Conservation (phyloP, 2,888 invertebrate species). For the Stenodera caucasica region DNA sequence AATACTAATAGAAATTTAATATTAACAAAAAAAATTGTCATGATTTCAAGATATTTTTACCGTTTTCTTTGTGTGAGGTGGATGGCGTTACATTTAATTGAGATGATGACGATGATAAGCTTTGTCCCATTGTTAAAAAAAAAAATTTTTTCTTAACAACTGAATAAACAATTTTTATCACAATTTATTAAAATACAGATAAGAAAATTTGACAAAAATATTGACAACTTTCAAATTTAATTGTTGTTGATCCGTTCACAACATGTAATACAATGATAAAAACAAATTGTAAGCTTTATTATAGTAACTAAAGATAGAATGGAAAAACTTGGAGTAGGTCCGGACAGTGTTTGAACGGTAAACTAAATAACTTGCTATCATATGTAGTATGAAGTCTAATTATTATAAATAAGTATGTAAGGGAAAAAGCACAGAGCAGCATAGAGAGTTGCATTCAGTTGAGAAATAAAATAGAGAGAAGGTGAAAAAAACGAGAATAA, state of each 20-base stretch:
- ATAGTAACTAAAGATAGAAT: conserved; percentile 2
- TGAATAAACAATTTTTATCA: neutral
- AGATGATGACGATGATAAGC: neutral
- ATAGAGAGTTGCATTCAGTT: neutral
- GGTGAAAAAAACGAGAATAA: neutral
- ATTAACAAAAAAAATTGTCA: neutral
- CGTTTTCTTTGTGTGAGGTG: neutral
- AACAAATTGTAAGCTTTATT: conserved; percentile 9
- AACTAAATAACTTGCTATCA: neutral
- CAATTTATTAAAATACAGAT: neutral
- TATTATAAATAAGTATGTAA: neutral
- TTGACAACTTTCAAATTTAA: neutral
- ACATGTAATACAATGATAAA: neutral
- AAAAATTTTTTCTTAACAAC: neutral
- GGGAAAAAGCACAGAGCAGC: neutral
- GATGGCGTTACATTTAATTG: neutral
- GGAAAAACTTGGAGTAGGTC: conserved; percentile 7
- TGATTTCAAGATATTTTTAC: neutral
- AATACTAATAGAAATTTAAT: neutral
- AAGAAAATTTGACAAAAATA: neutral
- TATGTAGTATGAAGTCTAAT: no score
- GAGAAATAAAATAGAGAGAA: neutral
- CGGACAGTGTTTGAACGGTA: neutral
- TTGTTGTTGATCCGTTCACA: neutral
- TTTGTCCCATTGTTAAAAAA: conserved; percentile 2